Evolutionary conservation across 2,888 invertebrate genomes (phyloP).

Genomic region (Oxyteleia sp.): DNA sequence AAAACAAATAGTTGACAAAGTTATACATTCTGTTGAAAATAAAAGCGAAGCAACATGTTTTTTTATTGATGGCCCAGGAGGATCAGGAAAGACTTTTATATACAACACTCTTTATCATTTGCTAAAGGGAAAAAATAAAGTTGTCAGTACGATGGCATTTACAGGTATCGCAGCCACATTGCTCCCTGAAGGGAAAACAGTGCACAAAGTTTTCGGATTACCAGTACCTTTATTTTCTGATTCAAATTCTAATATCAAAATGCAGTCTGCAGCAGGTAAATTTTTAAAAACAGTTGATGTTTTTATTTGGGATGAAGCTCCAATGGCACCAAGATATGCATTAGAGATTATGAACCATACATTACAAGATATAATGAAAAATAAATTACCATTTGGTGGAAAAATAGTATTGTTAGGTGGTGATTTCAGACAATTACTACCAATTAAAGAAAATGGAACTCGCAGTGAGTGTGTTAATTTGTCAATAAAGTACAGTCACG

Average conservation of each 20-base stretch:
- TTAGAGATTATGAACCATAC: conserved; percentile 23
- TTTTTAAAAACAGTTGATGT: conserved; percentile 44
- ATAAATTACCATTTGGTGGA: neutral
- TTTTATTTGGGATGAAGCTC: neutral
- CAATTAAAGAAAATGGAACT: conserved; percentile 20
- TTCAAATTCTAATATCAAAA: no score
- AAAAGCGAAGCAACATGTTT: conserved; percentile 31
- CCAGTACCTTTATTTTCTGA: no score
- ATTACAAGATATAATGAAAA: conserved; percentile 28
- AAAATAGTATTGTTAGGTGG: conserved; percentile 3
- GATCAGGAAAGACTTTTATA: conserved; percentile 45
- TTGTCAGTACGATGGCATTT: no score
- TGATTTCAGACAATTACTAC: conserved; percentile 15
- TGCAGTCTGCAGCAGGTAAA: conserved; percentile 66
- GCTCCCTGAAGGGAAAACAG: conserved; percentile 83
- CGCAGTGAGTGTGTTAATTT: conserved; percentile 13
- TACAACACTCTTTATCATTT: conserved; percentile 52
- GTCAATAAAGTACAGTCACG: conserved; percentile 14
- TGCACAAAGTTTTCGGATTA: conserved; percentile 79
- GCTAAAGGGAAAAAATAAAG: conserved; percentile 27
- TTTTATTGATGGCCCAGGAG: conserved; percentile 60
- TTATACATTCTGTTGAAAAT: conserved; percentile 48
- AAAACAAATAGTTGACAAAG: conserved; percentile 68
- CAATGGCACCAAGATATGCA: conserved; percentile 14
- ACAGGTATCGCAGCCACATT: no score